A percentile compares a stretch with the other conserved stretches of the same genome.
Evolutionary conservation across 30 jellyfish, hydroid and myxozoan genomes (phyloP).

Genomic region (Cassiopea xamachana): DNA sequence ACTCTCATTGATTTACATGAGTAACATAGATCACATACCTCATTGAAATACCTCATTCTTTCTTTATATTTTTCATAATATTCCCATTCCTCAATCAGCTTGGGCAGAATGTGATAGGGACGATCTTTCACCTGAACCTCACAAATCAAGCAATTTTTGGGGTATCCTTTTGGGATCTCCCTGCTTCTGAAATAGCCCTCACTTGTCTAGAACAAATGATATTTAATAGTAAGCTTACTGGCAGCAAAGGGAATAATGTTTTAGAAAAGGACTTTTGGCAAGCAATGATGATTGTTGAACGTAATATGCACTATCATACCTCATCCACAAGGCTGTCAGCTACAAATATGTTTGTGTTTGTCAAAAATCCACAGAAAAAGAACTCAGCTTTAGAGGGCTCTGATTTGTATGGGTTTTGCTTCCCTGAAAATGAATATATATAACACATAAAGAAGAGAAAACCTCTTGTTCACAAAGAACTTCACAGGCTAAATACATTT

Average conservation of each 20-base stretch:
- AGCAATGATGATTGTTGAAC: not conserved
- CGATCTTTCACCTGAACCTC: conserved; percentile 68
- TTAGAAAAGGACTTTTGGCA: not conserved
- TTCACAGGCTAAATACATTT: too few species aligned
- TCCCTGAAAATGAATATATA: conserved; percentile 18
- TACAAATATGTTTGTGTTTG: conserved; percentile 72
- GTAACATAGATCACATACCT: conserved; percentile 32
- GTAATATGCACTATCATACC: conserved; percentile 15
- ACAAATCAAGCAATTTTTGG: conserved; percentile 63
- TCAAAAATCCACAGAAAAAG: conserved; percentile 80
- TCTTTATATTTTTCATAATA: conserved; percentile 49
- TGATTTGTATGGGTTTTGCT: conserved; percentile 67
- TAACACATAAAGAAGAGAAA: not conserved
- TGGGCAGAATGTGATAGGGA: conserved; percentile 67
- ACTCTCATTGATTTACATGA: not conserved
- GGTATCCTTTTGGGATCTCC: conserved; percentile 73
- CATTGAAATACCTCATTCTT: conserved; percentile 40
- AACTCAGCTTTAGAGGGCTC: conserved; percentile 84
- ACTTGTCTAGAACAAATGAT: conserved; percentile 37
- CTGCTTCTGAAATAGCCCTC: conserved; percentile 72
- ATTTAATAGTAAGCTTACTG: not conserved
- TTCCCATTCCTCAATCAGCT: conserved; percentile 66
- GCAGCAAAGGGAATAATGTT: not conserved
- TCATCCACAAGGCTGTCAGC: conserved; percentile 85
- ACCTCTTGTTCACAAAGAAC: too few species aligned